Conservation (phyloP, 2,888 invertebrate genomes). For the Erebia palarica region DNA sequence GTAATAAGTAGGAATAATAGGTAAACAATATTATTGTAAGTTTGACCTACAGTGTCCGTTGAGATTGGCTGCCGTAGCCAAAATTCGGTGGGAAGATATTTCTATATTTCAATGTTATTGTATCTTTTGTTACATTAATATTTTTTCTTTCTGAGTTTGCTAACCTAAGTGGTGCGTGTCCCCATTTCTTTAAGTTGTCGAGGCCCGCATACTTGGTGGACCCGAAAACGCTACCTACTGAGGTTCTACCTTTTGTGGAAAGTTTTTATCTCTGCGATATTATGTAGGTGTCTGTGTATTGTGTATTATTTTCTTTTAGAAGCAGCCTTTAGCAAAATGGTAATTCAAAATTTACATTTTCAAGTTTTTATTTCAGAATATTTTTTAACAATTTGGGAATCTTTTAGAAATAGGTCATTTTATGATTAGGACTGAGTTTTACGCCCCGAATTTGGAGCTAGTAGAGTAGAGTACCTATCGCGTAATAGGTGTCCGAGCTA, state of each 20-base stretch:
- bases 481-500: too few species aligned
- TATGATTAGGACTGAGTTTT: too few species aligned
- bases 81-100: too few species aligned
- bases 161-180: slow-evolving; percentile 20
- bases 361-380: not conserved
- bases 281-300: slow-evolving; percentile 14
- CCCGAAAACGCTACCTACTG: slow-evolving; percentile 31
- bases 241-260: slow-evolving; percentile 30
- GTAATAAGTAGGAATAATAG: too few species aligned
- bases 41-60: too few species aligned
- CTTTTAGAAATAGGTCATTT: too few species aligned
- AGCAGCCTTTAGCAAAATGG: not conserved
- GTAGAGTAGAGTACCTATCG: too few species aligned
- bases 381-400: not conserved
- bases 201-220: slow-evolving; percentile 30
- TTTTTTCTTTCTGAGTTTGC: slow-evolving; percentile 27
- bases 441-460: too few species aligned
- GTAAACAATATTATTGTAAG: too few species aligned
- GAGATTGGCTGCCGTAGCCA: too few species aligned
- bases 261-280: slow-evolving; percentile 19
- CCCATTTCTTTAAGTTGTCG: slow-evolving; percentile 36
- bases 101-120: too few species aligned
- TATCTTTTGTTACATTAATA: not conserved
- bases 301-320: not conserved
- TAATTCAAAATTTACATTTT: not conserved